Evolutionary conservation across 2,113 vertebrate genomes (phyloP).

Genomic region (Caranx melampygus): DNA sequence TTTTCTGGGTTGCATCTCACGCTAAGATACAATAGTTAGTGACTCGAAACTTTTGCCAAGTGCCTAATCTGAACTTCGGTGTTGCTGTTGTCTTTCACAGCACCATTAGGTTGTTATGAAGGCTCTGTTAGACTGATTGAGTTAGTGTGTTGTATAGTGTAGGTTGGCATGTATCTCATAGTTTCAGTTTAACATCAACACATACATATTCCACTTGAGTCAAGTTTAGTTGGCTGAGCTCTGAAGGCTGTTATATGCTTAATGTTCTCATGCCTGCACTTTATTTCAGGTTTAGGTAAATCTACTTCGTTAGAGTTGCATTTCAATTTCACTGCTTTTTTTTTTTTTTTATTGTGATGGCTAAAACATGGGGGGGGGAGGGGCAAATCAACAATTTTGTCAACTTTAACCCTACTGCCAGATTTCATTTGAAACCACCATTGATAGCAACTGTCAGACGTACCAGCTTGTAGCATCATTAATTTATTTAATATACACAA

Average conservation of each 20-base stretch:
- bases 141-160: conserved; percentile 54
- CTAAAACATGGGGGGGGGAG: conserved; percentile 8
- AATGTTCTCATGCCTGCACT: conserved; percentile 84
- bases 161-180: conserved; percentile 46
- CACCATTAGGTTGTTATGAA: conserved; percentile 69
- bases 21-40: conserved; percentile 40
- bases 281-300: conserved; percentile 77
- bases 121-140: conserved; percentile 48
- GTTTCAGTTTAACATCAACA: conserved; percentile 26
- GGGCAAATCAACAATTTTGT: conserved; percentile 47
- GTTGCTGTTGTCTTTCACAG: conserved; percentile 55
- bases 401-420: conserved; percentile 20
- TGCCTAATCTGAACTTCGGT: conserved; percentile 74
- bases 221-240: conserved; percentile 64
- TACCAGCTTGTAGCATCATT: conserved; percentile 65
- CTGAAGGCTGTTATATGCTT: conserved; percentile 60
- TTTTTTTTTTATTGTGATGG: conserved; percentile 33
- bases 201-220: conserved; percentile 19
- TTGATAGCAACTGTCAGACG: conserved; percentile 12
- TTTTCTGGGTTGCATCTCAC: conserved; percentile 13
- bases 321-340: conserved; percentile 45
- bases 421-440: conserved; percentile 28
- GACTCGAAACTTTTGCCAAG: conserved; percentile 73
- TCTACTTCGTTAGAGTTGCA: conserved; percentile 49
- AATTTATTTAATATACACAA: conserved; percentile 76